Evolutionary conservation across 1,140 invertebrate genomes (phyloP).

Genomic region (Platorchestia sp.): DNA sequence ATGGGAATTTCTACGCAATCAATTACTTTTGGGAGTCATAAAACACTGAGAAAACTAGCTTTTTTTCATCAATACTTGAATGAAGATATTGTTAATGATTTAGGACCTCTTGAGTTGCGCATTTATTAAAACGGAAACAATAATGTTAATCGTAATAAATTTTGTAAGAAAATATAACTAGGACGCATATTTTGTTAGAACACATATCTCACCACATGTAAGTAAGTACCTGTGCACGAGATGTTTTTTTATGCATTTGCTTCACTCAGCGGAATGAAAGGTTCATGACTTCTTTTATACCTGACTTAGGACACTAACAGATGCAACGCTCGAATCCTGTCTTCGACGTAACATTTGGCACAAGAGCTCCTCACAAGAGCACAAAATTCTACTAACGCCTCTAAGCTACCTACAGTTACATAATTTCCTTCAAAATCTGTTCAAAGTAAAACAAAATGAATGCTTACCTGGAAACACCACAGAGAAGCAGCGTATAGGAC

Average conservation of each 20-base stretch:
- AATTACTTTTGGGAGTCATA: too few relatives aligned
- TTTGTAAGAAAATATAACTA: neutral
- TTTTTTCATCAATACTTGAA: too few relatives aligned
- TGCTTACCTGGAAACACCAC: neutral
- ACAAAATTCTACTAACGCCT: neutral
- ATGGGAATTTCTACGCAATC: too few relatives aligned
- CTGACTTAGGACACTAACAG: neutral
- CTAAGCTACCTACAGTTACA: neutral
- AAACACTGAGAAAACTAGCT: too few relatives aligned
- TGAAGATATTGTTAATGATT: too few relatives aligned
- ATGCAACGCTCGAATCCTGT: neutral
- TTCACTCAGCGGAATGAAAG: neutral
- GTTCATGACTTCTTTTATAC: neutral
- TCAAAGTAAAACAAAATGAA: neutral
- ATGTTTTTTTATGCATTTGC: neutral
- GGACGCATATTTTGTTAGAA: neutral
- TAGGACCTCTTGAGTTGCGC: too few relatives aligned
- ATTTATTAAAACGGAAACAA: too few relatives aligned
- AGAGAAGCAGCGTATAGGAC: neutral
- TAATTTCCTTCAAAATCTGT: neutral
- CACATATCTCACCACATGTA: neutral
- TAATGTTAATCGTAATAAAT: too few relatives aligned
- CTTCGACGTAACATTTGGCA: neutral
- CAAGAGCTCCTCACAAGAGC: neutral
- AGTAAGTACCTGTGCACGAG: neutral